These are phyloP conservation scores for Prorops nasuta DNA, from an alignment of 1,140 invertebrate species.

Conservation along the genomic window DNA sequence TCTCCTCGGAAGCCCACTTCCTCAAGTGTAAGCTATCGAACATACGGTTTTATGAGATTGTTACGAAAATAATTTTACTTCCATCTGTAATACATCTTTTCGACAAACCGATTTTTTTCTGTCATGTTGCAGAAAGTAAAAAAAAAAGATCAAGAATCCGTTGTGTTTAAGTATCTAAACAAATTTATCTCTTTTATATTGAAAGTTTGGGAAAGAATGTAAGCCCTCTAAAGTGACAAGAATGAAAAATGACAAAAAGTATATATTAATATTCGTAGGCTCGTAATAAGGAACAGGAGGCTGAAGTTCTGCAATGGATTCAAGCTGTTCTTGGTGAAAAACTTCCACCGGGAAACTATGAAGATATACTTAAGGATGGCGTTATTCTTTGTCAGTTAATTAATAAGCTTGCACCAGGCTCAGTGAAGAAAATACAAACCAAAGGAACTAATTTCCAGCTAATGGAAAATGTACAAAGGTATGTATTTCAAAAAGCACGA, in stretches of 20 bases:
- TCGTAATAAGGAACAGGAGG: constrained; percentile 89
- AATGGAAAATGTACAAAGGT: constrained; percentile 97
- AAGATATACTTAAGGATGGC: constrained; percentile 91
- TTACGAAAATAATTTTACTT: too few relatives aligned
- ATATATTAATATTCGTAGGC: constrained; percentile 54
- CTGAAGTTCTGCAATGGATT: constrained; percentile 90
- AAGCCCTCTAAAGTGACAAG: not conserved
- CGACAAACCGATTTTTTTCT: not conserved
- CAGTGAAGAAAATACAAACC: constrained; percentile 93
- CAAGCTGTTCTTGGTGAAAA: constrained; percentile 83
- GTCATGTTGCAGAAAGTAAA: not conserved
- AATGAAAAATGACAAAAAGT: not conserved
- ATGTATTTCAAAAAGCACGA: constrained; percentile 8
- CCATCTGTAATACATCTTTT: too few relatives aligned
- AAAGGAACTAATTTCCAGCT: constrained; percentile 96
- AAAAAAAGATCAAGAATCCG: not conserved
- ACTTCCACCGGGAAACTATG: constrained; percentile 78
- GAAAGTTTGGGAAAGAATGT: not conserved
- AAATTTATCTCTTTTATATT: not conserved
- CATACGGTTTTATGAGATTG: too few relatives aligned
- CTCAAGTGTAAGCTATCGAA: too few relatives aligned
- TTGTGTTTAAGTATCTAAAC: not conserved
- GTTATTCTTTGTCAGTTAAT: constrained; percentile 90
- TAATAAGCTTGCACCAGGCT: constrained; percentile 92
- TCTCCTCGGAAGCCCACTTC: too few relatives aligned